Conservation (phyloP, 2,797 vertebrate genomes). For the Phaenicophaeus curvirostris region DNA sequence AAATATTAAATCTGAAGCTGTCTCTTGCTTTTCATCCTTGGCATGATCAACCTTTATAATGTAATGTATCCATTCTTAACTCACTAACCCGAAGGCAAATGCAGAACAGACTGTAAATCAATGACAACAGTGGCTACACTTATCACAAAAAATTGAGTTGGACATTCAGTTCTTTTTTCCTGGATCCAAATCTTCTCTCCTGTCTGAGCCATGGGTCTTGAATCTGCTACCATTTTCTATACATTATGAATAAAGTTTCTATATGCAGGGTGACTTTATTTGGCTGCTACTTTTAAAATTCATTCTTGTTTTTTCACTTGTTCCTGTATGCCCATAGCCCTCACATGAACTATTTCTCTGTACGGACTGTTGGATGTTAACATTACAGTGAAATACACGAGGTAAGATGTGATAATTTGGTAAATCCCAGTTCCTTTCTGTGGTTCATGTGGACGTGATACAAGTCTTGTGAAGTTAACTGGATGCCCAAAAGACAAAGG, state of each 20-base stretch:
- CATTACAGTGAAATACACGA: background rate
- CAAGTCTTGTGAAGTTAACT: background rate
- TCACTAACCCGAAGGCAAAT: background rate
- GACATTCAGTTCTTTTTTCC: background rate
- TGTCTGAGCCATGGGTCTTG: background rate
- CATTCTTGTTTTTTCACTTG: background rate
- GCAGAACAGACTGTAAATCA: background rate
- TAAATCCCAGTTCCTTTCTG: background rate
- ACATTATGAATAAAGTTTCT: background rate
- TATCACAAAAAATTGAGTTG: background rate
- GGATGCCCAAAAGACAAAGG: background rate
- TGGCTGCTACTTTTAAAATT: background rate
- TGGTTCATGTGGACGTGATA: background rate
- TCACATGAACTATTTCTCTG: background rate
- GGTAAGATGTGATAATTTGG: background rate
- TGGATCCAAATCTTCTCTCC: background rate
- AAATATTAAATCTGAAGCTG: background rate
- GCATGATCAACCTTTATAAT: background rate
- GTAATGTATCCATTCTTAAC: background rate
- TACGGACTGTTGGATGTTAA: background rate
- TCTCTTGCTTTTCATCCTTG: background rate
- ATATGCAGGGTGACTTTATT: background rate
- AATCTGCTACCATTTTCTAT: background rate
- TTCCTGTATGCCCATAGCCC: background rate
- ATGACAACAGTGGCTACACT: background rate